These are phyloP conservation scores for Drosophila virilis DNA, from an alignment of 1,140 invertebrate genomes.

Conservation along the genomic window DNA sequence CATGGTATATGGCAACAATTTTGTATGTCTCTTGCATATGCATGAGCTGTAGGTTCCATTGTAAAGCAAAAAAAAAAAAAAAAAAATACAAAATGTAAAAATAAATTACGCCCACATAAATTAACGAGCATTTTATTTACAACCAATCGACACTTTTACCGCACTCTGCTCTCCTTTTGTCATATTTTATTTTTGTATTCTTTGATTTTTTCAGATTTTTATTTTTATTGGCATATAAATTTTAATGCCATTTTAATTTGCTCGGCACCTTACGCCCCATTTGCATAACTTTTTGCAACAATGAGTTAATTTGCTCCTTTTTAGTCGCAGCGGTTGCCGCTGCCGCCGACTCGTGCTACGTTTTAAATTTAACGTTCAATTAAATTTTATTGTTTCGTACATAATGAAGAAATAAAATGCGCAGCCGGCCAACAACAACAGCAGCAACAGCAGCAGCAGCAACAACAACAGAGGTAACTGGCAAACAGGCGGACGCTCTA, in stretches of 20 bases:
- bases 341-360: conserved; percentile 53
- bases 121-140: conserved; percentile 63
- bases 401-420: conserved; percentile 69
- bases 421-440: conserved; percentile 46
- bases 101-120: conserved; percentile 60
- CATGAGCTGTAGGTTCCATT: conserved; percentile 17
- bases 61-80: not conserved
- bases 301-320: conserved; percentile 62
- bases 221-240: conserved; percentile 56
- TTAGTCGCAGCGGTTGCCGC: conserved; percentile 30
- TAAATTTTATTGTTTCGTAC: conserved; percentile 69
- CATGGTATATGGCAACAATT: conserved; percentile 18
- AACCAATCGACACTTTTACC: conserved; percentile 59
- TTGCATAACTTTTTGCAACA: conserved; percentile 64
- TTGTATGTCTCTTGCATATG: conserved; percentile 7
- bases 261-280: conserved; percentile 53
- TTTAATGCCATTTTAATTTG: conserved; percentile 62
- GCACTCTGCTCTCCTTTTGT: conserved; percentile 31
- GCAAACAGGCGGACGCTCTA: not conserved
- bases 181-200: conserved; percentile 7
- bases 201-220: conserved; percentile 31
- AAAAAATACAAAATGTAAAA: conserved; percentile 19
- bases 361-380: conserved; percentile 71
- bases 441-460: conserved; percentile 17
- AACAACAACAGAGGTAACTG: conserved; percentile 6